These are phyloP conservation scores for pig (Sus scrofa) DNA, from an alignment of 2,113 vertebrate genomes.

Conservation along the genomic window T2T-Sscrofa CM000813.6:109924001-109924500, in stretches of 20 bases:
- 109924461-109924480: slow-evolving; percentile 29
- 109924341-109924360: slow-evolving; percentile 5
- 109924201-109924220: slow-evolving; percentile 27
- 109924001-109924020: not conserved
- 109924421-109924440: not conserved
- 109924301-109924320: not conserved
- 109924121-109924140: slow-evolving; percentile 55
- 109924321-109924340: not conserved
- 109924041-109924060: not conserved
- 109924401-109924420: not conserved
- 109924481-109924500: slow-evolving; percentile 54
- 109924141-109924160: not conserved
- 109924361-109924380: not conserved
- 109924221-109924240: slow-evolving; percentile 52
- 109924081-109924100: not conserved
- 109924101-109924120: not conserved
- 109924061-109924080: slow-evolving; percentile 47
- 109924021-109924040: not conserved
- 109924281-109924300: not conserved
- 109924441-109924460: slow-evolving; percentile 19
- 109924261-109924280: slow-evolving; percentile 61
- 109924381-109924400: not conserved
- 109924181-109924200: slow-evolving; percentile 15
- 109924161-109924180: slow-evolving; percentile 20
- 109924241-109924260: slow-evolving; percentile 52